A percentile compares a stretch with the other conserved stretches of the same genome.
These are phyloP conservation scores for Endomychus coccineus DNA, from an alignment of 2,888 invertebrate species.

Conservation along the genomic window DNA sequence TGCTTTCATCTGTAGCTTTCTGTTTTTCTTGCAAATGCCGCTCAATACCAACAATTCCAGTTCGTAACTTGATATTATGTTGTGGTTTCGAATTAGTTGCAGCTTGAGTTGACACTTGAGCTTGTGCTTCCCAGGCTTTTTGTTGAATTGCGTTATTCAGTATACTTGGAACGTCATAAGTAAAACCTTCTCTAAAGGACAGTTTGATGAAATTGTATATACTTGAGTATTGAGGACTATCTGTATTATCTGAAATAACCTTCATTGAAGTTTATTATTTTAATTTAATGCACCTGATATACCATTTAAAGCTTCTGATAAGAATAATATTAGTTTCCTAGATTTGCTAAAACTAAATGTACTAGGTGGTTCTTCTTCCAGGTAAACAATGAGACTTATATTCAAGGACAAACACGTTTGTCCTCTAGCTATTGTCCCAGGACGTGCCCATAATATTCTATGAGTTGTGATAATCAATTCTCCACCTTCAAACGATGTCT, in stretches of 20 bases:
- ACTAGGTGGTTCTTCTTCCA: conserved; percentile 75
- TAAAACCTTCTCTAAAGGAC: conserved; percentile 79
- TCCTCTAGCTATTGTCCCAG: conserved; percentile 64
- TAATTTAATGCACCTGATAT: conserved; percentile 20
- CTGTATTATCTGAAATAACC: conserved; percentile 32
- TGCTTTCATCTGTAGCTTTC: conserved; percentile 84
- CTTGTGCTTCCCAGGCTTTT: conserved; percentile 55
- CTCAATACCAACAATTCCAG: conserved; percentile 95
- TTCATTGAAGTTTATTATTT: conserved; percentile 7
- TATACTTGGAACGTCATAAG: conserved; percentile 54
- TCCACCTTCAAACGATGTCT: conserved; percentile 80
- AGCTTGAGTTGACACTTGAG: conserved; percentile 29
- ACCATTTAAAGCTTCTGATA: conserved; percentile 59
- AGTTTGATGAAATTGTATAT: conserved; percentile 69
- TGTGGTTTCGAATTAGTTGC: conserved; percentile 28
- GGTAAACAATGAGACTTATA: conserved; percentile 62
- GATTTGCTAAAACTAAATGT: conserved; percentile 75
- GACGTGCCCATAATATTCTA: conserved; percentile 74
- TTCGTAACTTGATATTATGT: conserved; percentile 60
- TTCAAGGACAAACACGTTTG: conserved; percentile 62
- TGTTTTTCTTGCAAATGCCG: conserved; percentile 84
- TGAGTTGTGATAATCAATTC: conserved; percentile 78
- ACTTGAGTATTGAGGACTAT: conserved; percentile 69
- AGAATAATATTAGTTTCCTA: conserved; percentile 68
- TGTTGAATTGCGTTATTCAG: conserved; percentile 57